A percentile compares a stretch with the other conserved stretches of the same genome.
Evolutionary conservation across 2,888 invertebrate genomes (phyloP).

Genomic region (Mythimna pallens): DNA sequence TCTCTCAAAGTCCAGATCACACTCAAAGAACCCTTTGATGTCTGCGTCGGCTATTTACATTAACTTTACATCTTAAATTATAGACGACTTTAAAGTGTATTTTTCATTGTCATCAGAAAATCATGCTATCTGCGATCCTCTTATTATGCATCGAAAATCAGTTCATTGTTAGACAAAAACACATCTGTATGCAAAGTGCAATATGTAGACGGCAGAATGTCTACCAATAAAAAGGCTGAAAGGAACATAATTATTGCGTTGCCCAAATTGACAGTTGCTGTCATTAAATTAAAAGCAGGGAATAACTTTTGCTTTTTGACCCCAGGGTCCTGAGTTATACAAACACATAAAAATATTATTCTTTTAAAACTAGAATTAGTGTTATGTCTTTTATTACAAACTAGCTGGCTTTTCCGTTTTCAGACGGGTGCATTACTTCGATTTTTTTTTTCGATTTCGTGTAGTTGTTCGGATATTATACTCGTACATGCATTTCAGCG

Average conservation of each 20-base stretch:
- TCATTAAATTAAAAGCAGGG: not conserved
- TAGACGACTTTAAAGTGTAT: not conserved
- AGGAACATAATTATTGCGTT: not conserved
- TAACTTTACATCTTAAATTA: not conserved
- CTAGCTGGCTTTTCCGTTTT: no score
- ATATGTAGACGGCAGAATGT: not conserved
- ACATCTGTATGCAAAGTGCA: conserved; percentile 11
- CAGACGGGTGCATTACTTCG: no score
- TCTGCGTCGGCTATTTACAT: not conserved
- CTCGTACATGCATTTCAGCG: no score
- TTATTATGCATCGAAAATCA: not conserved
- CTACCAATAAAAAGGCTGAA: not conserved
- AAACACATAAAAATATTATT: no score
- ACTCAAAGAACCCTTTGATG: not conserved
- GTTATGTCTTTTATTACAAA: no score
- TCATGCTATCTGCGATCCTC: not conserved
- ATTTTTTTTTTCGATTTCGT: no score
- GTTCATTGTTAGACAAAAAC: not conserved
- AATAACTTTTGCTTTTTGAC: no score
- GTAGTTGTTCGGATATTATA: no score
- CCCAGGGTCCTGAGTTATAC: no score
- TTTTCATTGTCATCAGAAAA: no score
- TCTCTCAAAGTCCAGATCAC: not conserved
- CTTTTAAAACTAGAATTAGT: no score
- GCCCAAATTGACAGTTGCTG: not conserved